Evolutionary conservation across 2,888 invertebrate species (phyloP).

Genomic region (Leptinotarsa juncta): DNA sequence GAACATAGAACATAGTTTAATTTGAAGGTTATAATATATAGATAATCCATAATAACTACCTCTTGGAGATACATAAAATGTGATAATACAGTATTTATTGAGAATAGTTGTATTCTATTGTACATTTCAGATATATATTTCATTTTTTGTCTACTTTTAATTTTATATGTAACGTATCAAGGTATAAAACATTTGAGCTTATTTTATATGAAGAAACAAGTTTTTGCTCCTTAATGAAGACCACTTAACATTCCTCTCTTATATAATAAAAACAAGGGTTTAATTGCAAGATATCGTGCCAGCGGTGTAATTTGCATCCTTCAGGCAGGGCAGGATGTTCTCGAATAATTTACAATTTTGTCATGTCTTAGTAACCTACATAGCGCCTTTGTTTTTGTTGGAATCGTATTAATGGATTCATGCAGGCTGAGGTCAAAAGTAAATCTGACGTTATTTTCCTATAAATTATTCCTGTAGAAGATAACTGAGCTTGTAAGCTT

Average conservation of each 20-base stretch:
- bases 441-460: not conserved
- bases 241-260: constrained; percentile 42
- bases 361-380: constrained; percentile 49
- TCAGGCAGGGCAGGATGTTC: constrained; percentile 50
- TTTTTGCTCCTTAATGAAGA: constrained; percentile 38
- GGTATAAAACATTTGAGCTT: not conserved
- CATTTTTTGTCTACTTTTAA: too few species aligned
- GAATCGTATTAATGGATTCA: constrained; percentile 5
- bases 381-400: constrained; percentile 35
- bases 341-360: constrained; percentile 47
- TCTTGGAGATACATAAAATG: too few species aligned
- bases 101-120: too few species aligned
- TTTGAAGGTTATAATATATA: too few species aligned
- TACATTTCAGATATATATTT: too few species aligned
- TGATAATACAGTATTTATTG: too few species aligned
- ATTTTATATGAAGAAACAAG: constrained; percentile 7
- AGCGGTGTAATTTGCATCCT: constrained; percentile 50
- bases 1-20: too few species aligned
- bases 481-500: constrained; percentile 13
- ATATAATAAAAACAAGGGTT: constrained; percentile 48
- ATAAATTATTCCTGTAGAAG: not conserved
- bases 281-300: constrained; percentile 53
- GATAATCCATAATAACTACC: too few species aligned
- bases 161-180: too few species aligned
- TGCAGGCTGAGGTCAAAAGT: not conserved